Percentiles rank a stretch among this genome's conserved stretches.
Conservation (phyloP, 2,797 vertebrate species). For the Acanthurus leucopareius region DNA sequence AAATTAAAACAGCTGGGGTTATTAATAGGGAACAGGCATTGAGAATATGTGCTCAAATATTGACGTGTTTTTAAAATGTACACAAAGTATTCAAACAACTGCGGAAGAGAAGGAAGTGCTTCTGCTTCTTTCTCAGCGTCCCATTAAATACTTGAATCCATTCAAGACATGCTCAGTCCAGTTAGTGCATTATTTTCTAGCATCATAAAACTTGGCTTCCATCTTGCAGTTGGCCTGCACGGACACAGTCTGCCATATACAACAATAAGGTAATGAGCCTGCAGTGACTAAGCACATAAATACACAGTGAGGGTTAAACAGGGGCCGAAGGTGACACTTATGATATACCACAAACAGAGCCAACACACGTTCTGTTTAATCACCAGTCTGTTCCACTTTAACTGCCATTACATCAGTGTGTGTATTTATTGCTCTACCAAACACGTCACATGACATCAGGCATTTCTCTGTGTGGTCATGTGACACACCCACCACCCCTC, state of each 20-base stretch:
- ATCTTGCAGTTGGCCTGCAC: constrained; percentile 5
- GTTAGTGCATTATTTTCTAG: background rate
- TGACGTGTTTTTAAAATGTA: constrained; percentile 14
- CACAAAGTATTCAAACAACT: background rate
- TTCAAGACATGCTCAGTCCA: background rate
- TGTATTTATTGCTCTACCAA: constrained; percentile 85
- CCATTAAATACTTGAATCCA: background rate
- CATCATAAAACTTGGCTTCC: background rate
- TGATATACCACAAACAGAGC: constrained; percentile 24
- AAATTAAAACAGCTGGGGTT: constrained; percentile 15
- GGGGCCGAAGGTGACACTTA: constrained; percentile 68
- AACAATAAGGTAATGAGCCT: constrained; percentile 20
- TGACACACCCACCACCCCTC: constrained; percentile 84
- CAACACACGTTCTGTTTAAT: constrained; percentile 45
- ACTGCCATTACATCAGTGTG: constrained; percentile 80
- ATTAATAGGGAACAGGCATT: constrained; percentile 9
- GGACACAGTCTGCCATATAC: background rate
- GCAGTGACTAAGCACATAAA: constrained; percentile 29
- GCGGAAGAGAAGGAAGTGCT: background rate
- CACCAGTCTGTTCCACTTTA: constrained; percentile 53
- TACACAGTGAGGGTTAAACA: constrained; percentile 41
- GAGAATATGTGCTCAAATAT: constrained; percentile 6
- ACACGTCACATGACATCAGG: constrained; percentile 88
- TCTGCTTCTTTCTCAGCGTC: background rate
- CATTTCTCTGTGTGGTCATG: constrained; percentile 89